Conservation (phyloP, 2,113 vertebrate genomes). For the Corythornis madagascariensis region DNA sequence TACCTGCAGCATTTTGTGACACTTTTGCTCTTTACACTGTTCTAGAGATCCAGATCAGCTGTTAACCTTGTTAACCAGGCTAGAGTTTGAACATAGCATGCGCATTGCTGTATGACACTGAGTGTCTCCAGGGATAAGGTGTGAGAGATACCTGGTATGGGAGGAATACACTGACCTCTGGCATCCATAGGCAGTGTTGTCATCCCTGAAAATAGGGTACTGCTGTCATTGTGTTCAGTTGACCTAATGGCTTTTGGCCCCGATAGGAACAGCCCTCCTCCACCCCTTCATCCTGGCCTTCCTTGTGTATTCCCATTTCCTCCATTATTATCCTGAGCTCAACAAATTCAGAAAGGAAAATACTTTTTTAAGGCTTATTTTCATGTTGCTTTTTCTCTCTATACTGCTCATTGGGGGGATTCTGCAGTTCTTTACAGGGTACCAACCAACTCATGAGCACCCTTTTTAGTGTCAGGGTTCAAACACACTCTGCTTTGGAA, state of each 20-base stretch:
- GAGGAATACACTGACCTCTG: not conserved
- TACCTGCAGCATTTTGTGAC: not conserved
- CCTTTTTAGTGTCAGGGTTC: not conserved
- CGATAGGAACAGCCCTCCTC: not conserved
- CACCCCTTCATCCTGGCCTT: not conserved
- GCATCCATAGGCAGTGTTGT: not conserved
- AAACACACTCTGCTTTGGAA: not conserved
- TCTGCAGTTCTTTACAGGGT: not conserved
- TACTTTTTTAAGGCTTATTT: not conserved
- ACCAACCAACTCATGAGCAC: accelerated
- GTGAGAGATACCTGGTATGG: not conserved
- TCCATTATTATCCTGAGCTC: not conserved
- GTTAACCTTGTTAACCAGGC: not conserved
- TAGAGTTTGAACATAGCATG: not conserved
- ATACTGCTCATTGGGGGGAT: not conserved
- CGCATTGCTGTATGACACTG: not conserved
- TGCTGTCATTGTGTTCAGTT: not conserved
- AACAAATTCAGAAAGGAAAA: not conserved
- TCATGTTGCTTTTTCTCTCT: not conserved
- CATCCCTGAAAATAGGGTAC: not conserved
- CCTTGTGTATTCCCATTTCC: not conserved
- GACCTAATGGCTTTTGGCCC: not conserved
- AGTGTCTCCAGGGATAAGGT: not conserved
- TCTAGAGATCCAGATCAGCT: not conserved
- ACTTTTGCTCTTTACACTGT: not conserved